Evolutionary conservation across 1,140 invertebrate species (phyloP), one percentile per base, ranked within the genome.

Genomic region (Cotesia vestalis): DNA sequence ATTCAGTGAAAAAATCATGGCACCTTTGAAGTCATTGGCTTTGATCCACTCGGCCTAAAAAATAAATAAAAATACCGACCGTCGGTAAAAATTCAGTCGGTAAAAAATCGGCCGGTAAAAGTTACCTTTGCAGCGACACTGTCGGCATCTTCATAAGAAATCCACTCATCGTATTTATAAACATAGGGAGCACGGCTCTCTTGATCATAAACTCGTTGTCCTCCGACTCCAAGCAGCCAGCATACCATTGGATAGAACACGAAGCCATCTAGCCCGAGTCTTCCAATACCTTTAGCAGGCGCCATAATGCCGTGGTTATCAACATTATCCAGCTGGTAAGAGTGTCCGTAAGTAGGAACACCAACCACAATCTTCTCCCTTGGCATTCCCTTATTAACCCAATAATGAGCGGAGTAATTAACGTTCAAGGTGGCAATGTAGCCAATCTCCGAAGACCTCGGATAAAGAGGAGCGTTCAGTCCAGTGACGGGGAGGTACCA

Each of bases 271-370:
- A 78, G 75, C 2, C 94, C 94, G 4, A 91, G 76, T 60, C 84
- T 79, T 0, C 93, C 94, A 79, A 88, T 88, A 6, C 92, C 93
- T 11, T 85, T 87, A 0, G 93, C 91, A 6, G 95, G 94, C 35
- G 93, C 91, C 67, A 90, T 90, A 2, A 95, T 83, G 20, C 86
- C 88, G 40, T 90, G 88, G 79, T 94, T 94, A 1, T 88, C 77
- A 2, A 88, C 76, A 85, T 94, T 94, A 0, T 91, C 86, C 6
- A 96, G 83, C 40, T 90, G 91, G 77, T 77, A 97, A 3, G 92
- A 91, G 81, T 95, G 94, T 5, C 95, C 97, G 85, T 97, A 98
- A 35, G 94, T 95, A 38, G 96, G 94, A 74, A 98, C 88, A 0
- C 96, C 96, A 17, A 98, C 85, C 8, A 96, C 90, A 34, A 98